Evolutionary conservation across 2,888 invertebrate species (phyloP).

Genomic region (Agrotis clavis): DNA sequence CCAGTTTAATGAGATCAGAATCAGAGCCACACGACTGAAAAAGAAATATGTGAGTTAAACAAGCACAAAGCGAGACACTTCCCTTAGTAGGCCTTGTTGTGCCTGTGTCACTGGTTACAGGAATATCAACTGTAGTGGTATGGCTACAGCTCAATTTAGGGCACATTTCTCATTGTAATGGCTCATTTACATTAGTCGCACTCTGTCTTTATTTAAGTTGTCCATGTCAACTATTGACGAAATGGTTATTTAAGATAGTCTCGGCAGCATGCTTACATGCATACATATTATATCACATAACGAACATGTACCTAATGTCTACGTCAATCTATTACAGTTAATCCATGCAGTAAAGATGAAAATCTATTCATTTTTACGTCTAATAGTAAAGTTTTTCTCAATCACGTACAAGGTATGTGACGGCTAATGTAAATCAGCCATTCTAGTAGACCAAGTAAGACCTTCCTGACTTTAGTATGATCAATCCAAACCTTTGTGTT

Average conservation of each 20-base stretch:
- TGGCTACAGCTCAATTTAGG: slow-evolving; percentile 3
- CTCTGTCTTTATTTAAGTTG: background rate
- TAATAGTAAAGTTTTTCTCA: background rate
- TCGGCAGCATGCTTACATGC: slow-evolving; percentile 35
- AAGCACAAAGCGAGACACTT: slow-evolving; percentile 66
- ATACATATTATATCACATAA: slow-evolving; percentile 6
- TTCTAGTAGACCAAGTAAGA: background rate
- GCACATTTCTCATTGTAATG: slow-evolving; percentile 24
- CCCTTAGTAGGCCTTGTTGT: slow-evolving; percentile 43
- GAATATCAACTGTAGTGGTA: background rate
- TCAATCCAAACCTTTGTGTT: slow-evolving; percentile 20
- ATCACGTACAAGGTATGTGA: background rate
- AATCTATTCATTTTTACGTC: background rate
- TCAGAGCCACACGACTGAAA: slow-evolving; percentile 87
- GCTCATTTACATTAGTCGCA: slow-evolving; percentile 44
- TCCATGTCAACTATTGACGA: background rate
- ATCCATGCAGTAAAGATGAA: slow-evolving; percentile 38
- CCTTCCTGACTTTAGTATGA: slow-evolving; percentile 3
- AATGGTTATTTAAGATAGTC: background rate
- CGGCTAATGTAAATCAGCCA: slow-evolving; percentile 49
- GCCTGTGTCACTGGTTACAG: slow-evolving; percentile 22
- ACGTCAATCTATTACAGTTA: slow-evolving; percentile 21
- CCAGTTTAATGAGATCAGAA: slow-evolving; percentile 88
- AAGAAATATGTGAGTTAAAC: slow-evolving; percentile 80
- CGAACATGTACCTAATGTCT: slow-evolving; percentile 5